Percentiles rank a stretch among this genome's conserved stretches.
phyloP scores from a whole-genome alignment of 2,797 vertebrate genomes.

The Staurois parvus region DNA sequence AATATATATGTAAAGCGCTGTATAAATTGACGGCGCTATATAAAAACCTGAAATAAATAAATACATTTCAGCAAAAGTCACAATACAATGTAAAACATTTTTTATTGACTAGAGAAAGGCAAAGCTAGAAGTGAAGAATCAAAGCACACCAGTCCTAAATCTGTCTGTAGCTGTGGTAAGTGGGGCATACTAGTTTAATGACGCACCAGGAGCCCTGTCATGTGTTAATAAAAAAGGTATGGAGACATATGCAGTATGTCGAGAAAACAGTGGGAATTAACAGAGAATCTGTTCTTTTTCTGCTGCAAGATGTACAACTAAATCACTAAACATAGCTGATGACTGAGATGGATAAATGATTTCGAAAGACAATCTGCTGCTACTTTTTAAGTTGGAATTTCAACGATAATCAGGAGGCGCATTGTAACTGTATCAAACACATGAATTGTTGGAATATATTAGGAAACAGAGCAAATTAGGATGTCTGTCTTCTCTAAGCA shows the following conservation, averaged over 20 bases:
- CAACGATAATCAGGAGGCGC: conserved; percentile 51
- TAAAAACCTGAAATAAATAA: too few species aligned
- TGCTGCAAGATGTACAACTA: conserved; percentile 32
- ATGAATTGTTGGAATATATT: conserved; percentile 34
- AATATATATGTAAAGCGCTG: too few species aligned
- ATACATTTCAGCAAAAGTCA: neutral
- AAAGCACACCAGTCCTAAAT: neutral
- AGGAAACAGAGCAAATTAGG: conserved; percentile 51
- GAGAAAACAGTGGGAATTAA: conserved; percentile 29
- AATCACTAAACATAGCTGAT: conserved; percentile 46
- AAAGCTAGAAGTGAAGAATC: neutral
- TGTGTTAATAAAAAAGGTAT: conserved; percentile 34
- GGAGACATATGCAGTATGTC: conserved; percentile 19
- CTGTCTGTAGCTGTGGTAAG: neutral
- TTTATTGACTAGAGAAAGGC: neutral
- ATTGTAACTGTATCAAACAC: conserved; percentile 52
- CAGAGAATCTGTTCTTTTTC: conserved; percentile 26
- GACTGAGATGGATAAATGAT: conserved; percentile 48
- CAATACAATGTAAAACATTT: neutral
- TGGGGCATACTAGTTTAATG: neutral
- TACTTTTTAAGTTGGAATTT: conserved; percentile 39
- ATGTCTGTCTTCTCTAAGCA: conserved; percentile 55
- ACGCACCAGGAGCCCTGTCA: neutral
- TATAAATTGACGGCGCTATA: too few species aligned
- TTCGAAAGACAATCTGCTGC: conserved; percentile 46